phyloP scores from a whole-genome alignment of 2,113 vertebrate species.

The Micronycteris hirsuta region DNA sequence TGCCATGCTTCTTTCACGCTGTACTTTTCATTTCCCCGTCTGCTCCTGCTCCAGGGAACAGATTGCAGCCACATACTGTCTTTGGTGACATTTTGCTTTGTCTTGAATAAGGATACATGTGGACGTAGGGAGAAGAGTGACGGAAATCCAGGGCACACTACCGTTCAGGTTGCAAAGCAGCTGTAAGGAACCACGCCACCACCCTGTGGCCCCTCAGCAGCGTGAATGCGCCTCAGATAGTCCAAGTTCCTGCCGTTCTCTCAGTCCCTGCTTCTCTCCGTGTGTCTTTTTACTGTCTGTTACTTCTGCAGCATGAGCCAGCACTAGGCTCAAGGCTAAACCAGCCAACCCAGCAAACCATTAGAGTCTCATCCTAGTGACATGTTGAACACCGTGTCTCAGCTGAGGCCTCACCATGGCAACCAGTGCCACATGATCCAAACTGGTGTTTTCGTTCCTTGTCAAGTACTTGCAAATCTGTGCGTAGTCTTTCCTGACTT shows the following conservation, averaged over 20 bases:
- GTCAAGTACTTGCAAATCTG: background rate
- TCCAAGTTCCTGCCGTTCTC: background rate
- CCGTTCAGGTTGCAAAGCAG: background rate
- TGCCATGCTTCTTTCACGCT: background rate
- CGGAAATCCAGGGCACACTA: background rate
- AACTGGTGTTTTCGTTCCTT: background rate
- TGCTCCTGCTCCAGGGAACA: background rate
- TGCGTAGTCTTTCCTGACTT: background rate
- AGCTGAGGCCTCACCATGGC: slow-evolving; percentile 35
- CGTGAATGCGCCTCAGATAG: background rate
- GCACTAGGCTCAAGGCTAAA: background rate
- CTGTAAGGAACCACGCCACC: fast-evolving
- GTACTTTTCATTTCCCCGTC: background rate
- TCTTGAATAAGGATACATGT: background rate
- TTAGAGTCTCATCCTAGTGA: background rate
- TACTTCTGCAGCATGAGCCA: background rate
- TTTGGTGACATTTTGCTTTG: background rate
- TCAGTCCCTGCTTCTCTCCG: background rate
- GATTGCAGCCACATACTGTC: background rate
- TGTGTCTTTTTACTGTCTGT: background rate
- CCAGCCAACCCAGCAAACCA: background rate
- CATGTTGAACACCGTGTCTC: background rate
- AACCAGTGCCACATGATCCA: background rate
- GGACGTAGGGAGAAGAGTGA: background rate
- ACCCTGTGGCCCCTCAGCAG: background rate